Base-by-base conservation (phyloP, 64 coral and sea anemone species). In the Dendronephthya gigantea region DNA sequence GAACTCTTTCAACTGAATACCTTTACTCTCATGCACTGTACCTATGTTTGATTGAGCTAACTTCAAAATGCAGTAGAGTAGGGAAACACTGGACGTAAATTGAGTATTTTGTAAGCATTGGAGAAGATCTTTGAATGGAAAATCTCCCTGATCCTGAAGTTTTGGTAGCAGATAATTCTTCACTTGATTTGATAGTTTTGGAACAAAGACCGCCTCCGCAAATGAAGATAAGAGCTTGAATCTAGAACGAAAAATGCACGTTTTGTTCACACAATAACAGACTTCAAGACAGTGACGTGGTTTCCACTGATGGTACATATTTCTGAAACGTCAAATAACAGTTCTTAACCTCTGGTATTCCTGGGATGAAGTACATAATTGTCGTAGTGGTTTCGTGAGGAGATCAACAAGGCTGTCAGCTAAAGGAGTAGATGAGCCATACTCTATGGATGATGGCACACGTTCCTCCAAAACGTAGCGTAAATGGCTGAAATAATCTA, bases 401-500 rank as follows among this genome's bases (percentile, higher is more conserved):
- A 93, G 81, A 19, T 90, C 91, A 48, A 70, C 84, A 16, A 93
- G 82, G 31, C 83, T 88, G 23, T 84, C 84, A 83, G 91, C 91
- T 6, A 93, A 58, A 3, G 87, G 91, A 43, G 84, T 89, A 28
- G 91, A 88, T n/a, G 88, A 83, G 34, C 31, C 62, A 13, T n/a
- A 6, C 33, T 93, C 91, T 28, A 93, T 16, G 38, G 87, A 89
- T 81, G 91, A 89, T 68, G 91, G 91, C n/a, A 93, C 76, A 27
- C 87, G 51, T 0, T 81, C 72, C 40, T 89, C 89, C 11, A 93
- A 48, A 48, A 93, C 22, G n/a, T 75, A 32, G 48, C 91, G 83
- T 72, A 93, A 62, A 47, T 93, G 89, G 49, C 84, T 83, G 31
- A 93, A 93, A 87, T 93, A 93, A 2, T 84, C 91, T 93, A 40